phyloP scores from a whole-genome alignment of 2,888 invertebrate genomes.

The Apodemia mormo region DNA sequence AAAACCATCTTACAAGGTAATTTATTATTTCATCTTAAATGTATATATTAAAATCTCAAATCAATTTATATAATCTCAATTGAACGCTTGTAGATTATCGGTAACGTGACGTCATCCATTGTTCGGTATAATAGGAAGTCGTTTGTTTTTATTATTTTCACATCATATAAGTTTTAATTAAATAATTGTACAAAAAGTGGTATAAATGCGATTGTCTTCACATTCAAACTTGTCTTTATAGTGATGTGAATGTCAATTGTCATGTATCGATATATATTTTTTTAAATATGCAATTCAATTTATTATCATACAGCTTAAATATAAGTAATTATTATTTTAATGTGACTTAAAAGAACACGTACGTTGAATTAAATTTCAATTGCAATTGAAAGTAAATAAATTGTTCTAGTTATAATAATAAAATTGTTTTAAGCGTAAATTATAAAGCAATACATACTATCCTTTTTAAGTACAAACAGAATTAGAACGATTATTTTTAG shows the following conservation, averaged over 20 bases:
- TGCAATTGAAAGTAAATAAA: not conserved
- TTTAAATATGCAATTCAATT: slow-evolving; percentile 19
- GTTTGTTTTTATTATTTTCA: slow-evolving; percentile 23
- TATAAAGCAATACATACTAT: slow-evolving; percentile 1
- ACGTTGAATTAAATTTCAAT: not conserved
- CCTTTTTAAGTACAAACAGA: slow-evolving; percentile 34
- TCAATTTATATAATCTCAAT: slow-evolving; percentile 15
- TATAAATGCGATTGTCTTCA: not conserved
- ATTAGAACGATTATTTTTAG: slow-evolving; percentile 39
- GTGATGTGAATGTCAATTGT: slow-evolving; percentile 44
- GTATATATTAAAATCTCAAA: slow-evolving; percentile 7
- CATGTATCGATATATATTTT: slow-evolving; percentile 50
- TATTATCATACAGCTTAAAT: no score
- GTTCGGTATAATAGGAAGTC: slow-evolving; percentile 41
- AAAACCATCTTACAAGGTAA: slow-evolving; percentile 72
- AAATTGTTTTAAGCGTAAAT: not conserved
- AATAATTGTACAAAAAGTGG: slow-evolving; percentile 24
- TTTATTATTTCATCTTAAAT: slow-evolving; percentile 4
- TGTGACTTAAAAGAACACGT: no score
- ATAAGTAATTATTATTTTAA: no score
- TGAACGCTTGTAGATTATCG: slow-evolving; percentile 6
- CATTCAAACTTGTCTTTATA: slow-evolving; percentile 37
- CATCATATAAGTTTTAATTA: slow-evolving; percentile 26
- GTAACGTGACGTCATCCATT: slow-evolving; percentile 60
- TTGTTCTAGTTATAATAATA: not conserved